A percentile compares a stretch with the other conserved stretches of the same genome.
Conservation (phyloP, 2,113 vertebrate genomes). For the Eolophus roseicapilla region DNA sequence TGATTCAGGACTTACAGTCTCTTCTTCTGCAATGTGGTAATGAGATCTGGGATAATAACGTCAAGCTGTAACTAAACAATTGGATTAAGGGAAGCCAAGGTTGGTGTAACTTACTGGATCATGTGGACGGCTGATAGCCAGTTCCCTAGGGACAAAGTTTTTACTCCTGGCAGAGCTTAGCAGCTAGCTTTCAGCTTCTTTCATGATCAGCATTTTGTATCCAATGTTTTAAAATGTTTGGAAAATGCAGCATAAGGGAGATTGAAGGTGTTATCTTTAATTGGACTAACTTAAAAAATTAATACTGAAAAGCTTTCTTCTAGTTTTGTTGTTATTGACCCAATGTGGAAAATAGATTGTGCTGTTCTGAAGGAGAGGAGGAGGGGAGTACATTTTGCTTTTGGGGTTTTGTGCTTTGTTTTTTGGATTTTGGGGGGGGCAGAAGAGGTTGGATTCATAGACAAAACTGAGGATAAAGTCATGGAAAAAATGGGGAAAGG, state of each 20-base stretch:
- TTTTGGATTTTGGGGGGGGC: neutral
- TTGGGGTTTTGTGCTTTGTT: neutral
- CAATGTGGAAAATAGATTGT: slow-evolving; percentile 1
- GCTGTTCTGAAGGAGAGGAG: neutral
- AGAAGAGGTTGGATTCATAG: neutral
- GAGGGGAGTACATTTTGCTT: neutral
- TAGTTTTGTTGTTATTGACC: slow-evolving; percentile 41
- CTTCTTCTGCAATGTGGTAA: slow-evolving; percentile 52
- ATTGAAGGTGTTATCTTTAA: slow-evolving; percentile 70
- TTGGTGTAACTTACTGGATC: slow-evolving; percentile 43
- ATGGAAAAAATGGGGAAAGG: neutral
- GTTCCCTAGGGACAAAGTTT: slow-evolving; percentile 33
- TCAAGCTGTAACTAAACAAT: slow-evolving; percentile 55
- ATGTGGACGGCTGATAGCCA: slow-evolving; percentile 11
- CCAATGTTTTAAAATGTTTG: slow-evolving; percentile 64
- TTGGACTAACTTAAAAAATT: slow-evolving; percentile 71
- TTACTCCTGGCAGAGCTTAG: slow-evolving; percentile 40
- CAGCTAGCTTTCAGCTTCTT: slow-evolving; percentile 54
- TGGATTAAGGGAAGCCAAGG: slow-evolving; percentile 65
- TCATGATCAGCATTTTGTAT: slow-evolving; percentile 62
- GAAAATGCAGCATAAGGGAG: slow-evolving; percentile 65
- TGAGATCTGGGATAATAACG: slow-evolving; percentile 58
- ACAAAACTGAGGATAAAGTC: neutral
- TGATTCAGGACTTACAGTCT: slow-evolving; percentile 2
- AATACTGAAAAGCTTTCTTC: slow-evolving; percentile 55